These are phyloP conservation scores for Hypselothyrea guttata DNA, from an alignment of 2,888 invertebrate species.

Conservation along the genomic window DNA sequence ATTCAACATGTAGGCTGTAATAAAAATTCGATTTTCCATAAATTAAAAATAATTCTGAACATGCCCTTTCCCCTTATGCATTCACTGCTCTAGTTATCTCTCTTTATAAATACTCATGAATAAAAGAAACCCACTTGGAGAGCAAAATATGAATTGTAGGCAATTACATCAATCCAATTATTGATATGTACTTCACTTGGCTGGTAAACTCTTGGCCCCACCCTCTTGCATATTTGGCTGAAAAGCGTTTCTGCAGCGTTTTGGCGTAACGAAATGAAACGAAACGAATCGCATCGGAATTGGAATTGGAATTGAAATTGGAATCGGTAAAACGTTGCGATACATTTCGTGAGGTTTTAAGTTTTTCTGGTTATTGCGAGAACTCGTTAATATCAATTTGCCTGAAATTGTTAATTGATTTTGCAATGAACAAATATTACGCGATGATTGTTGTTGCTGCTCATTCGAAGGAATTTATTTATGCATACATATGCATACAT, in stretches of 20 bases:
- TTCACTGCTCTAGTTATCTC: too few relatives aligned
- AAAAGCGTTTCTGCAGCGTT: conserved; percentile 37
- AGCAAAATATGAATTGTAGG: too few relatives aligned
- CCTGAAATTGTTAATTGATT: conserved; percentile 78
- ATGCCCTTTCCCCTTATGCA: too few relatives aligned
- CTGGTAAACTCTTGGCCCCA: neutral
- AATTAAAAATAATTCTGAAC: too few relatives aligned
- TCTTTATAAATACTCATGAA: too few relatives aligned
- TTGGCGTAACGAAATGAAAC: conserved; percentile 9
- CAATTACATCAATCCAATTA: too few relatives aligned
- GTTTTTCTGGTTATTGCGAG: conserved; percentile 60
- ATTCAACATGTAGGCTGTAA: too few relatives aligned
- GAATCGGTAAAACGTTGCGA: conserved; percentile 38
- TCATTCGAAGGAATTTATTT: conserved; percentile 37
- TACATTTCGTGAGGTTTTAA: conserved; percentile 41
- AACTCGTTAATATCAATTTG: conserved; percentile 79
- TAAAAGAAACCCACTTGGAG: too few relatives aligned
- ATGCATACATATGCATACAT: conserved; percentile 6
- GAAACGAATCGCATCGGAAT: conserved; percentile 13
- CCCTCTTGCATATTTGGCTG: conserved; percentile 8
- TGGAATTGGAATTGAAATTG: conserved; percentile 34
- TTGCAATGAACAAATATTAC: conserved; percentile 78
- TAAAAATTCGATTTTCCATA: too few relatives aligned
- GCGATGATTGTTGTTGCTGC: conserved; percentile 53
- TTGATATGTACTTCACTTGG: too few relatives aligned